Evolutionary conservation across 1,140 invertebrate species (phyloP).

Genomic region (Parapsyche elsis): DNA sequence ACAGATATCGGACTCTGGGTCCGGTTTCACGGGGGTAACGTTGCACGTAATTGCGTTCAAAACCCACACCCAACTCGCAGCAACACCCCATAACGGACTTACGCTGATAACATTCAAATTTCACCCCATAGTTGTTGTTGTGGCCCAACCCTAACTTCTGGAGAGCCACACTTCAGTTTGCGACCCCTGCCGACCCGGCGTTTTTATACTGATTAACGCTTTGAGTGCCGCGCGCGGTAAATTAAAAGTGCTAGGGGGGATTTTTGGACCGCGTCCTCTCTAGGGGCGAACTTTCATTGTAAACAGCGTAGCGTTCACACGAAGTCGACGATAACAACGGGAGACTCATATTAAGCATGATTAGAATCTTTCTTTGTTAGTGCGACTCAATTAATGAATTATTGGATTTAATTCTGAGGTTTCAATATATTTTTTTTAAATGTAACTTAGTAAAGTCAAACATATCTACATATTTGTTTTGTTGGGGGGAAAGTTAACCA

Average conservation of each 20-base stretch:
- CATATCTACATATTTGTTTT: too few species aligned
- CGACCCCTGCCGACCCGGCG: not conserved
- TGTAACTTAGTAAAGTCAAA: too few species aligned
- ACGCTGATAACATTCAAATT: constrained; percentile 54
- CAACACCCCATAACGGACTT: constrained; percentile 19
- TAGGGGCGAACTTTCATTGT: too few species aligned
- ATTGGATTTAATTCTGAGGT: too few species aligned
- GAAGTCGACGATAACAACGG: too few species aligned
- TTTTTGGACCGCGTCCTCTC: not conserved
- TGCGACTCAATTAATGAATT: constrained; percentile 39
- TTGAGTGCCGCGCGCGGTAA: not conserved
- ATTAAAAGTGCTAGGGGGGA: not conserved
- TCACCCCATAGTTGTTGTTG: constrained; percentile 19
- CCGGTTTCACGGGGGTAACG: constrained; percentile 42
- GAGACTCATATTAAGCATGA: too few species aligned
- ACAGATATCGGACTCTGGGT: constrained; percentile 30
- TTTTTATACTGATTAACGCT: constrained; percentile 19
- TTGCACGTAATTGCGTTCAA: constrained; percentile 52
- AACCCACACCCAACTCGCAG: constrained; percentile 22
- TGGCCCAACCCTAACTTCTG: not conserved
- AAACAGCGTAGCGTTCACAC: too few species aligned
- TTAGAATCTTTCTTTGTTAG: too few species aligned
- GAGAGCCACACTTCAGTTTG: not conserved
- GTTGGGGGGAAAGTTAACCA: too few species aligned
- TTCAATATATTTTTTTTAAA: too few species aligned